Evolutionary conservation across 2,797 vertebrate genomes (phyloP).

Genomic region (Falco rusticolus): DNA sequence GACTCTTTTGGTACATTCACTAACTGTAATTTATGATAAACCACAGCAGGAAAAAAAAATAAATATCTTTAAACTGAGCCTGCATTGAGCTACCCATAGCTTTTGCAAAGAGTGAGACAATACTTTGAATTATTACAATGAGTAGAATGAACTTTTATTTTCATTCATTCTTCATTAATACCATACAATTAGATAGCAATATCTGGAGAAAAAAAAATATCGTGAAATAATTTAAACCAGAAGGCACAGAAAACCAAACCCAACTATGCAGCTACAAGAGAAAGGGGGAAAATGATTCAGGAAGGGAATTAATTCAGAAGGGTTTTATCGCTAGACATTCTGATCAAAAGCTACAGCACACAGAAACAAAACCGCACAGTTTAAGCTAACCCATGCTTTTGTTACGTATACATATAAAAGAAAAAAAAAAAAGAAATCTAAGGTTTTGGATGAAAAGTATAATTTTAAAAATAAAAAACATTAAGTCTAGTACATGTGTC

Average conservation of each 20-base stretch:
- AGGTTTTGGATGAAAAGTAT: conserved; percentile 14
- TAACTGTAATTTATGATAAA: not conserved
- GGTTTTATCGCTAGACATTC: conserved; percentile 32
- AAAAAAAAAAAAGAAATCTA: not conserved
- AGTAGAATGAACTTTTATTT: conserved; percentile 75
- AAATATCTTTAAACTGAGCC: not conserved
- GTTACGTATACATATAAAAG: conserved; percentile 28
- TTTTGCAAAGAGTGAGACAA: conserved; percentile 28
- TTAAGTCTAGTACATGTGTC: conserved; percentile 18
- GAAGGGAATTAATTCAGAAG: conserved; percentile 43
- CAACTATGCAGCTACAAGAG: conserved; percentile 57
- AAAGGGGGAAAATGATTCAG: conserved; percentile 5
- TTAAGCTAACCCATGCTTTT: conserved; percentile 54
- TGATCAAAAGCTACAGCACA: conserved; percentile 50
- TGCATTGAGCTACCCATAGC: fast-evolving
- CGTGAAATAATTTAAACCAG: conserved; percentile 76
- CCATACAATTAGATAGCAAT: conserved; percentile 63
- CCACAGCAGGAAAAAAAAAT: not conserved
- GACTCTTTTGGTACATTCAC: not conserved
- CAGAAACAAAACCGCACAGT: conserved; percentile 41
- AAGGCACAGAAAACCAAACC: conserved; percentile 78
- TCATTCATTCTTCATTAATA: conserved; percentile 69
- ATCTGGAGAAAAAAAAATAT: conserved; percentile 16
- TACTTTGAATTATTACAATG: not conserved
- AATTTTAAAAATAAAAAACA: conserved; percentile 1